Conservation (phyloP, 1,140 invertebrate genomes). For the Arion vulgaris region DNA sequence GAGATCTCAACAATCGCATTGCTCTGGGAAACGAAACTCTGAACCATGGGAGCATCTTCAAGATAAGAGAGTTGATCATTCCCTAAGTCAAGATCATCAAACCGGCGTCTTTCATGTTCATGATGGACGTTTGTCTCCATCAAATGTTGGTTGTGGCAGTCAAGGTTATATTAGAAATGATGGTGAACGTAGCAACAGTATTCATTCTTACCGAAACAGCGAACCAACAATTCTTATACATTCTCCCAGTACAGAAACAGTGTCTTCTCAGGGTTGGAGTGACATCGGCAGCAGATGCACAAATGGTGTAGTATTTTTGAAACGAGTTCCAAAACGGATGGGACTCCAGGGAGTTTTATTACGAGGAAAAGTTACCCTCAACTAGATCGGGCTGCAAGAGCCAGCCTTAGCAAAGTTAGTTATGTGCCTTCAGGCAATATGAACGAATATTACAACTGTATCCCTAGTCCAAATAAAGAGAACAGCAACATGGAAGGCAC, state of each 20-base stretch:
- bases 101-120: constrained; percentile 15
- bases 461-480: constrained; percentile 5
- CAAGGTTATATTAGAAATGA: neutral
- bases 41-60: neutral
- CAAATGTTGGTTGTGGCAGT: constrained; percentile 8
- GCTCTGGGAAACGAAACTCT: constrained; percentile 20
- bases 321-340: constrained; percentile 8
- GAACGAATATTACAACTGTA: constrained; percentile 27
- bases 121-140: neutral
- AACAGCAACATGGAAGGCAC: neutral
- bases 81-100: neutral
- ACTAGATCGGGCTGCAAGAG: neutral
- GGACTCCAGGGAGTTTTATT: constrained; percentile 23
- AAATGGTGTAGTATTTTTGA: constrained; percentile 25
- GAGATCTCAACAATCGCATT: neutral
- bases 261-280: neutral
- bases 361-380: neutral
- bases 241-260: constrained; percentile 8
- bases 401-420: constrained; percentile 29
- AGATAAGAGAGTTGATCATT: neutral
- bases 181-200: neutral
- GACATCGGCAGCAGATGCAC: constrained; percentile 19
- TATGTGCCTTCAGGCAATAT: constrained; percentile 34
- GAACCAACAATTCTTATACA: constrained; percentile 35
- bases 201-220: neutral